These are phyloP conservation scores for Synanceia verrucosa DNA, from an alignment of 2,797 vertebrate species.

Conservation along the genomic window DNA sequence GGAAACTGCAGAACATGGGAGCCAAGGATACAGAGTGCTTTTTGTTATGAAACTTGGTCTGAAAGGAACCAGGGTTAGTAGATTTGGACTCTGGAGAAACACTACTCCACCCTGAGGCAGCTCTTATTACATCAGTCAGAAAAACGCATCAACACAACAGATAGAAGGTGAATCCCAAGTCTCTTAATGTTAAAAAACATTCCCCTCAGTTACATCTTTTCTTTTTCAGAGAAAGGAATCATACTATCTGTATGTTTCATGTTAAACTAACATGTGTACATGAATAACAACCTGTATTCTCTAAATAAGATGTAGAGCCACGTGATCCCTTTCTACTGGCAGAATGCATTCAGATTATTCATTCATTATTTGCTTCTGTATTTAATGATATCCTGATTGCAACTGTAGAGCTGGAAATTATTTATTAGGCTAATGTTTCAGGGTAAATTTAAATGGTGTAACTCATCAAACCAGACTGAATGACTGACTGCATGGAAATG, in stretches of 20 bases:
- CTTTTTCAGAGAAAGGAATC: neutral
- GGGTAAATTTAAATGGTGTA: neutral
- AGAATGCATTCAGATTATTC: neutral
- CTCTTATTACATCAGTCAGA: neutral
- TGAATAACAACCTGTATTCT: neutral
- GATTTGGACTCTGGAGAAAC: neutral
- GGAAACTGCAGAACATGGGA: neutral
- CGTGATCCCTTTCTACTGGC: neutral
- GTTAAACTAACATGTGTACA: neutral
- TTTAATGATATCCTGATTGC: neutral
- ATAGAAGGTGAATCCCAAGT: neutral
- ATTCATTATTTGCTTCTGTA: neutral
- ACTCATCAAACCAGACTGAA: neutral
- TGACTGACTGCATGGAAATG: neutral
- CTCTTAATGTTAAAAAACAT: too few relatives aligned
- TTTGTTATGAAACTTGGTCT: slow-evolving; percentile 24
- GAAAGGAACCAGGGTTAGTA: neutral
- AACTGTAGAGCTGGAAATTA: too few relatives aligned
- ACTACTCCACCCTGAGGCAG: neutral
- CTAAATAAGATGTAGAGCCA: too few relatives aligned
- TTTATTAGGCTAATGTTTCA: too few relatives aligned
- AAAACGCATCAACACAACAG: neutral
- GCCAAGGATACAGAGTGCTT: slow-evolving; percentile 23
- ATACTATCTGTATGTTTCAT: neutral
- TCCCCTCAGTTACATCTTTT: too few relatives aligned